phyloP scores from a whole-genome alignment of 2,113 vertebrate genomes.

The Microtus montanus region DNA sequence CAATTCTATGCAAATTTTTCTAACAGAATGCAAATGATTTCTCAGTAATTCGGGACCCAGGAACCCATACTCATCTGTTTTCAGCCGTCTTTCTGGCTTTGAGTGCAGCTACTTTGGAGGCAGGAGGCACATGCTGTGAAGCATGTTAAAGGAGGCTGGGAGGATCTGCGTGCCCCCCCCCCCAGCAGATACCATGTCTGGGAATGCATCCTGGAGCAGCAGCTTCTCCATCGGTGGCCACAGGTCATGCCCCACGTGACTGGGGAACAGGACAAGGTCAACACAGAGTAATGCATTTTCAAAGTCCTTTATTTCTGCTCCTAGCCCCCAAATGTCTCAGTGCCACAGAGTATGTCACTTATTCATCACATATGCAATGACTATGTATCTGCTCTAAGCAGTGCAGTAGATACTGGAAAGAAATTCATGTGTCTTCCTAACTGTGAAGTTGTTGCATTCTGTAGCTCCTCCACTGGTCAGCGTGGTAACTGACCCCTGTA shows the following conservation, averaged over 20 bases:
- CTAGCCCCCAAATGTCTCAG: not conserved
- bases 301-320: not conserved
- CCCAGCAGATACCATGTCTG: not conserved
- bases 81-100: not conserved
- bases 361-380: accelerated
- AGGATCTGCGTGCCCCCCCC: not conserved
- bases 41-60: not conserved
- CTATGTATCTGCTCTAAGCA: not conserved
- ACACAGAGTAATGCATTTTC: not conserved
- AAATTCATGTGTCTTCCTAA: not conserved
- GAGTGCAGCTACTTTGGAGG: not conserved
- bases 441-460: not conserved
- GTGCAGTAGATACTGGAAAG: not conserved
- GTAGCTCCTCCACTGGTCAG: not conserved
- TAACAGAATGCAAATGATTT: slow-evolving; percentile 56
- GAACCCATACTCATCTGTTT: not conserved
- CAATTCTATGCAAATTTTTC: slow-evolving; percentile 41
- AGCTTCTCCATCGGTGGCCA: not conserved
- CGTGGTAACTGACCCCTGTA: not conserved
- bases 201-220: not conserved
- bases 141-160: not conserved
- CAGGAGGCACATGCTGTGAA: not conserved
- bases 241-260: not conserved
- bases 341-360: not conserved
- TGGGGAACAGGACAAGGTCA: not conserved